These are phyloP conservation scores for Escarpia spicata DNA, from an alignment of 2,888 invertebrate genomes.

Conservation along the genomic window DNA sequence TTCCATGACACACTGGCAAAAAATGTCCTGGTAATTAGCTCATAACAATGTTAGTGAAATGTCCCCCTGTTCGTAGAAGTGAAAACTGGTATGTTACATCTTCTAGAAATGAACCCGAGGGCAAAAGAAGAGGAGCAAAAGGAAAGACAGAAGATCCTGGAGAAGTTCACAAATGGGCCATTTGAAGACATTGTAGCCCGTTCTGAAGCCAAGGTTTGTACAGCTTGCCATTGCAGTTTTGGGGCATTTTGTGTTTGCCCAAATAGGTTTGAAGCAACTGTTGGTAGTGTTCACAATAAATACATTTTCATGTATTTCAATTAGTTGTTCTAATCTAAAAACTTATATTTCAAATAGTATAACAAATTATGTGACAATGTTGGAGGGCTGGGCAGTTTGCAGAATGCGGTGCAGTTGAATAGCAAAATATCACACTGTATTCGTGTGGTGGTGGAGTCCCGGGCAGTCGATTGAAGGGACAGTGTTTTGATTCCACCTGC, in stretches of 20 bases:
- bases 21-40: no score
- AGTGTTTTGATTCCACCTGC: no score
- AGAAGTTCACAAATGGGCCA: conserved; percentile 78
- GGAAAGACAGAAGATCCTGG: conserved; percentile 79
- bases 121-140: conserved; percentile 80
- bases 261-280: not conserved
- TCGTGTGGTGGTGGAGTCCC: no score
- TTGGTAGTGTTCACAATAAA: not conserved
- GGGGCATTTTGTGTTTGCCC: not conserved
- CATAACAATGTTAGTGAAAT: no score
- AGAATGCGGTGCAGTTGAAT: no score
- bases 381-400: not conserved
- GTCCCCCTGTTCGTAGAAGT: not conserved
- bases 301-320: not conserved
- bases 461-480: no score
- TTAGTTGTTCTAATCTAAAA: not conserved
- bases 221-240: not conserved
- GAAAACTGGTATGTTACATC: not conserved
- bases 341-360: no score
- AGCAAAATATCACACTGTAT: no score
- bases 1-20: no score
- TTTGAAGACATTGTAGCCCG: conserved; percentile 75
- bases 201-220: conserved; percentile 77
- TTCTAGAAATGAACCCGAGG: conserved; percentile 38
- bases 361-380: not conserved